A percentile compares a stretch with the other conserved stretches of the same genome.
Conservation (phyloP, 2,888 invertebrate species). For the Epiblema foenella region DNA sequence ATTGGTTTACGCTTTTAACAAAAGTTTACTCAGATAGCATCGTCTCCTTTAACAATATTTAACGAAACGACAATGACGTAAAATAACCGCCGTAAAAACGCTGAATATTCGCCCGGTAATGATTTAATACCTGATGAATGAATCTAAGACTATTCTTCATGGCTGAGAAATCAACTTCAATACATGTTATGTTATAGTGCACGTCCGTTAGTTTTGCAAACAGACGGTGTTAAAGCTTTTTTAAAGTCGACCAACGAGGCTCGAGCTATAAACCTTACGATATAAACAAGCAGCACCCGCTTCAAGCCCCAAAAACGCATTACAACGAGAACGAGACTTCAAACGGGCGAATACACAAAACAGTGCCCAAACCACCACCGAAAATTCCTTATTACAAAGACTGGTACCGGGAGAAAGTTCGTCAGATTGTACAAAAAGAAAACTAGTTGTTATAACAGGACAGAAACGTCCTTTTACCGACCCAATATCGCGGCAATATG, state of each 20-base stretch:
- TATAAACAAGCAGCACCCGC: constrained; percentile 6
- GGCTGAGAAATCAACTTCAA: too few species aligned
- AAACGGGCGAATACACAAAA: neutral
- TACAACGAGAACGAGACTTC: neutral
- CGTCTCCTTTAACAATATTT: too few species aligned
- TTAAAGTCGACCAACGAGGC: neutral
- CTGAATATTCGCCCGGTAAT: too few species aligned
- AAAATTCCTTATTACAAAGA: neutral
- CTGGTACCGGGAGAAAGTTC: neutral
- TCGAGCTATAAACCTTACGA: neutral
- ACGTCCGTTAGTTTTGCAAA: too few species aligned
- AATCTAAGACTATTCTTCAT: too few species aligned
- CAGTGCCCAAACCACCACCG: constrained; percentile 26
- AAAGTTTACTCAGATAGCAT: too few species aligned
- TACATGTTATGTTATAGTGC: too few species aligned
- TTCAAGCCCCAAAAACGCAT: neutral
- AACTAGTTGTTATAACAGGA: neutral
- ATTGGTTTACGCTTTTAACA: too few species aligned
- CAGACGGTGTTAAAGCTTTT: neutral
- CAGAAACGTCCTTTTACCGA: neutral
- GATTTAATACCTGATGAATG: too few species aligned
- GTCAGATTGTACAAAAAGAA: neutral
- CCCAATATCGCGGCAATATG: neutral
- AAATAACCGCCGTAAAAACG: too few species aligned
- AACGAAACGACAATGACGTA: too few species aligned